These are phyloP conservation scores for Nephotettix cincticeps DNA, from an alignment of 1,140 invertebrate species.

Conservation along the genomic window DNA sequence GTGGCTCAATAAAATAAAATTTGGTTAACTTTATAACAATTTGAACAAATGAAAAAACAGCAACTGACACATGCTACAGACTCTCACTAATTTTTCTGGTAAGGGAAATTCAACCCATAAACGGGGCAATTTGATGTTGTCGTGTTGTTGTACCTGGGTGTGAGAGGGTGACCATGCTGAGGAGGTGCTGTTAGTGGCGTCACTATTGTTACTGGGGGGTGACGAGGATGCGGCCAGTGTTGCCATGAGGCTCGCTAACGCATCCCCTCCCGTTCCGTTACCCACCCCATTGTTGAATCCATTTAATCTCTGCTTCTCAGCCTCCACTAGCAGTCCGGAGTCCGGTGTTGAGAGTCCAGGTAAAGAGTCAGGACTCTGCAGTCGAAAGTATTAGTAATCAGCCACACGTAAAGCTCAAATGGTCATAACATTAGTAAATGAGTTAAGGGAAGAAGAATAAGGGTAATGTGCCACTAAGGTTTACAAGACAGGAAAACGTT, in stretches of 20 bases:
- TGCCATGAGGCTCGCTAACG: slow-evolving; percentile 50
- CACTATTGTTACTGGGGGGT: slow-evolving; percentile 41
- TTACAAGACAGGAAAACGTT: no score
- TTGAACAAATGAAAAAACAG: no score
- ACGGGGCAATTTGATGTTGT: slow-evolving; percentile 41
- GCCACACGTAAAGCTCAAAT: not conserved
- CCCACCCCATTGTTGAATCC: slow-evolving; percentile 38
- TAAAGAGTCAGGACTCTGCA: slow-evolving; percentile 28
- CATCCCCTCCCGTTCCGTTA: slow-evolving; percentile 29
- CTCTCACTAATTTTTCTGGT: no score
- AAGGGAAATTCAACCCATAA: no score
- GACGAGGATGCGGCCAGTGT: slow-evolving; percentile 45
- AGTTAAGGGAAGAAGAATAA: no score
- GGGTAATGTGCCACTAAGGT: no score
- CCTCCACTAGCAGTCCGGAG: slow-evolving; percentile 29
- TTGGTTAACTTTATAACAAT: no score
- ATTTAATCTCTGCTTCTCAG: slow-evolving; percentile 10
- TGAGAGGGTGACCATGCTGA: slow-evolving; percentile 43
- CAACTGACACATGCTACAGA: no score
- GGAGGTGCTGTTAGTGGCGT: slow-evolving; percentile 46
- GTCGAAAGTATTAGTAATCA: slow-evolving; percentile 10
- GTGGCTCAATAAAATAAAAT: no score
- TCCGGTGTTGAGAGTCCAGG: slow-evolving; percentile 36
- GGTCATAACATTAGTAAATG: no score
- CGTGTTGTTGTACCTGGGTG: slow-evolving; percentile 38